Evolutionary conservation across 1,140 invertebrate genomes (phyloP).

Genomic region (Bathynomus jamesi): DNA sequence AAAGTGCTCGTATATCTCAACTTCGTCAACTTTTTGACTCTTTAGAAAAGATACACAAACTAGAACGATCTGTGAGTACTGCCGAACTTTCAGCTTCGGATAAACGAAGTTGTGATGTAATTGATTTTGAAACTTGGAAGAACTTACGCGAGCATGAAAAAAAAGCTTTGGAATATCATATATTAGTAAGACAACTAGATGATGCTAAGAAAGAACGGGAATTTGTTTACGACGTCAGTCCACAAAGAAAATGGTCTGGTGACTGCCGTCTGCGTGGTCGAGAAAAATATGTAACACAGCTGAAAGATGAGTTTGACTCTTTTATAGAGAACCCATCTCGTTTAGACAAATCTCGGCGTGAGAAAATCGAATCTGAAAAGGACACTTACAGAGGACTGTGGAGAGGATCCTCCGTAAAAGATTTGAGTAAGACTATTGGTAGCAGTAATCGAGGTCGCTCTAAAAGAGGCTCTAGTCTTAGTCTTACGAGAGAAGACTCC

Average conservation of each 20-base stretch:
- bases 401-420: constrained; percentile 33
- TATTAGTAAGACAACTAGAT: constrained; percentile 67
- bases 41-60: constrained; percentile 70
- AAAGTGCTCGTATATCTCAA: constrained; percentile 73
- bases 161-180: constrained; percentile 70
- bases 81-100: constrained; percentile 55
- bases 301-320: constrained; percentile 43
- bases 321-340: constrained; percentile 22
- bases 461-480: constrained; percentile 27
- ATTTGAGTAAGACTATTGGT: constrained; percentile 22
- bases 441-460: constrained; percentile 21
- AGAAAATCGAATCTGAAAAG: constrained; percentile 21
- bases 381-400: constrained; percentile 31
- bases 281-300: constrained; percentile 76
- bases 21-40: constrained; percentile 76
- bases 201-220: constrained; percentile 71
- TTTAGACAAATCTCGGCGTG: constrained; percentile 11
- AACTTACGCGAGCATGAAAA: constrained; percentile 65
- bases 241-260: constrained; percentile 53
- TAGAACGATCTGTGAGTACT: constrained; percentile 65
- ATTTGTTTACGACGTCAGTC: constrained; percentile 63
- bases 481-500: constrained; percentile 28
- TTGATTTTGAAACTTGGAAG: constrained; percentile 80
- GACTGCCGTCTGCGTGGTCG: constrained; percentile 71
- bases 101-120: constrained; percentile 60